Base-by-base conservation (phyloP, 2,797 vertebrate species). In the Microctenopoma stevenorrisi region DNA sequence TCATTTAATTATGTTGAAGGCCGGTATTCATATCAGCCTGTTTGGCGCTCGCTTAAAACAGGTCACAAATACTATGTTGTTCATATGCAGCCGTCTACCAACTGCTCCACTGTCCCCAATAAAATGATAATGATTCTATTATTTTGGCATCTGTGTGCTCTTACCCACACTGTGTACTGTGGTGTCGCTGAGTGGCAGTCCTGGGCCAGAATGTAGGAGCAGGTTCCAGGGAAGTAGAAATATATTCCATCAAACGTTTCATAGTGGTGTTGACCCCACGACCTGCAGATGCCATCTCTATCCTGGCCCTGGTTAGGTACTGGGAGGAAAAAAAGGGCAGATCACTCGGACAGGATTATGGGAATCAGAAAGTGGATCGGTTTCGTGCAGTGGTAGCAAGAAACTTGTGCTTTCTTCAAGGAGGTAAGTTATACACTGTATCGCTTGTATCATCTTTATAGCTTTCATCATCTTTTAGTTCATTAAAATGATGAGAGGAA, bases 201-300 rank as follows among this genome's bases (percentile, higher is more conserved):
- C 93, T 97, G 98, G 87, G 96, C 96, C 93, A 99, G 94, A 86
- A 99, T 93, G 62, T 99, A 99, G 47, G 97, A 98, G 88, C 98
- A 99, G 66, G 94, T 96, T 88, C 98, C 98, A 62, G 97, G 97
- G 86, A 97, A 97, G 88, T 96, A 98, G 92, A 96, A 98, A 89
- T 98, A 99, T 88, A 98, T 95, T 43, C 98, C 98, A 91, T 99
- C 98, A 91, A 99, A 99, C 11, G 97, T 98, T 94, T 99, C 98
- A 89, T 95, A 99, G 88, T 98, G 92, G 91, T 98, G 94, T 56
- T 99, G 98, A 83, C 98, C 98, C 98, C 97, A 99, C 0, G 96
- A 96, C 90, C 96, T 96, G 91, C 97, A 99, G 87, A 98, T 98
- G 9, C 96, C 96, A 51, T 97, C 96, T 93, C 96, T 94, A 74